phyloP scores from a whole-genome alignment of 2,888 invertebrate genomes.

The Drosophila greeni region DNA sequence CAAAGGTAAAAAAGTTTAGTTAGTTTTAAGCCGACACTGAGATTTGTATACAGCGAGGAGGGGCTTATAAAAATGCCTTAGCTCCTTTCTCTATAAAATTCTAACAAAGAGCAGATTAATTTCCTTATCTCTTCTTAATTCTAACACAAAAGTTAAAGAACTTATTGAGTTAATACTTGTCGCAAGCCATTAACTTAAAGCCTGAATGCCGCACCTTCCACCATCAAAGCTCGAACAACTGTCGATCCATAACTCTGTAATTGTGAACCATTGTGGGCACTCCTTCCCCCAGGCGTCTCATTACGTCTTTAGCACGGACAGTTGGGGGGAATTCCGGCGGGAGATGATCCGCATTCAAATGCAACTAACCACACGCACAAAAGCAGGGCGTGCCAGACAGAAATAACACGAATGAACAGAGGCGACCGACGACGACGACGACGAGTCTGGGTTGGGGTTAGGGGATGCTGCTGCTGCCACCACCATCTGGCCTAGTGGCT shows the following conservation, averaged over 20 bases:
- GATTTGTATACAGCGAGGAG: neutral
- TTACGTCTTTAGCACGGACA: constrained; percentile 14
- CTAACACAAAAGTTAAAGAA: too few relatives aligned
- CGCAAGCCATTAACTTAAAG: neutral
- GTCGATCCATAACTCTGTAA: constrained; percentile 8
- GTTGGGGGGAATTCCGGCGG: constrained; percentile 1
- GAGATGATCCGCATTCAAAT: constrained; percentile 31
- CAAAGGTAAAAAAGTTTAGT: neutral
- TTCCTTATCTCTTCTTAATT: neutral
- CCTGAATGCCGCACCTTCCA: neutral
- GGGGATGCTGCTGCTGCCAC: too few relatives aligned
- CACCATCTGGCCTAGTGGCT: neutral
- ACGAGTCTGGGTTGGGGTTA: neutral
- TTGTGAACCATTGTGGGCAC: constrained; percentile 8
- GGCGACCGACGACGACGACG: constrained; percentile 1
- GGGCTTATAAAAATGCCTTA: neutral
- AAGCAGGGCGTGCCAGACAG: constrained; percentile 33
- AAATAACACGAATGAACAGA: constrained; percentile 31
- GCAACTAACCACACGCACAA: constrained; percentile 27
- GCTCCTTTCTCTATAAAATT: neutral
- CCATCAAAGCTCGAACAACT: neutral
- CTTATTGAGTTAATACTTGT: neutral
- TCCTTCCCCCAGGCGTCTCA: constrained; percentile 12
- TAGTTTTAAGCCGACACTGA: neutral
- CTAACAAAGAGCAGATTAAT: neutral